phyloP scores from a whole-genome alignment of 2,797 vertebrate genomes.

The Protosalanx chinensis region DNA sequence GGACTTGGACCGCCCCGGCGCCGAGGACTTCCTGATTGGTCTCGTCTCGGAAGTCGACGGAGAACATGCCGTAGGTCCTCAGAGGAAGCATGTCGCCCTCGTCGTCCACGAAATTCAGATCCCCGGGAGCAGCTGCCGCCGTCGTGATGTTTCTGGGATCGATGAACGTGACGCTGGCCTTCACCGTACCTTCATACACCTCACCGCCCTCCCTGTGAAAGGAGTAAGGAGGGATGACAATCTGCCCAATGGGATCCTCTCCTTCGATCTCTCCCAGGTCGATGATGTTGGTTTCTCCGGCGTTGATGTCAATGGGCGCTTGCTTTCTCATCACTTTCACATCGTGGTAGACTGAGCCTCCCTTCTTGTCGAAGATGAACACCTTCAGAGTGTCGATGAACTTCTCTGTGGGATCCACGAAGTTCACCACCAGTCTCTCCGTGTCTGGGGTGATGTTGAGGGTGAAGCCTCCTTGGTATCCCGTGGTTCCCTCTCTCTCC shows the following conservation, averaged over 20 bases:
- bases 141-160: constrained; percentile 88
- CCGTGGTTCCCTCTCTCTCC: constrained; percentile 85
- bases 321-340: constrained; percentile 88
- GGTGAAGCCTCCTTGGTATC: constrained; percentile 91
- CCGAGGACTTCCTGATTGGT: constrained; percentile 75
- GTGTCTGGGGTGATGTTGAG: constrained; percentile 81
- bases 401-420: constrained; percentile 81
- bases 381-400: constrained; percentile 86
- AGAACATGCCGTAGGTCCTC: constrained; percentile 96
- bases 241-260: constrained; percentile 81
- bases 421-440: constrained; percentile 85
- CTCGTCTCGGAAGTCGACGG: constrained; percentile 86
- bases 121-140: constrained; percentile 81
- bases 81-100: constrained; percentile 87
- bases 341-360: constrained; percentile 86
- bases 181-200: constrained; percentile 82
- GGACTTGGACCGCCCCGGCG: constrained; percentile 79
- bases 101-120: constrained; percentile 84
- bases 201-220: constrained; percentile 82
- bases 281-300: constrained; percentile 76
- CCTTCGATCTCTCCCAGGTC: constrained; percentile 77
- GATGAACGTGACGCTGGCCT: constrained; percentile 92
- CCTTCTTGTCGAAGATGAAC: constrained; percentile 86
- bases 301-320: constrained; percentile 75
- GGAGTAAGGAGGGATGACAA: constrained; percentile 82